Evolutionary conservation across 2,888 invertebrate species (phyloP).

Genomic region (Parascotia fuliginaria): DNA sequence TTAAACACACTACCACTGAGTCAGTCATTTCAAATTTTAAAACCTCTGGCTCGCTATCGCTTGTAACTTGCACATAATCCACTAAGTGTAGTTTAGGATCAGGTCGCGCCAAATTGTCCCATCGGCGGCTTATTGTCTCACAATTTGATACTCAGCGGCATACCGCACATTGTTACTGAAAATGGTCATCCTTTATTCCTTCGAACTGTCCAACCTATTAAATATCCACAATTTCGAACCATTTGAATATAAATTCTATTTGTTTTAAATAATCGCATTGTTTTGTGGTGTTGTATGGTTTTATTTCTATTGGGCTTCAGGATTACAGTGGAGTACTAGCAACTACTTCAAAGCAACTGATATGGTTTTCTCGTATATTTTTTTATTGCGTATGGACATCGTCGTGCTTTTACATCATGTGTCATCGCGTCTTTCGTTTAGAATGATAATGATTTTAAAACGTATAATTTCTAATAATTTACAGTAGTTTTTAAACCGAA

Average conservation of each 20-base stretch:
- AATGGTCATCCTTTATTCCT: constrained; percentile 41
- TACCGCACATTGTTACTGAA: constrained; percentile 47
- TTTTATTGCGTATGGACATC: too few species aligned
- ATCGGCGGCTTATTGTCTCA: constrained; percentile 64
- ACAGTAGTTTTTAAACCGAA: too few species aligned
- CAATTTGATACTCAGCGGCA: constrained; percentile 34
- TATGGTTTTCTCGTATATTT: too few species aligned
- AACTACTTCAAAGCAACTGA: too few species aligned
- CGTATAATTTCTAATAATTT: too few species aligned
- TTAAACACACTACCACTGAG: too few species aligned
- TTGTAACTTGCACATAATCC: constrained; percentile 13
- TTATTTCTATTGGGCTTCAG: not conserved
- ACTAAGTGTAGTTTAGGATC: constrained; percentile 43
- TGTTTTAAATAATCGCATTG: constrained; percentile 2
- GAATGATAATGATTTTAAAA: too few species aligned
- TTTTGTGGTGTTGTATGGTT: constrained; percentile 1
- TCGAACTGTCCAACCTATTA: constrained; percentile 44
- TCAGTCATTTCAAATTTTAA: too few species aligned
- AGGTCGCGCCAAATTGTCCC: constrained; percentile 68
- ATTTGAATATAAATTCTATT: constrained; percentile 37
- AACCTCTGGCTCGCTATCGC: not conserved
- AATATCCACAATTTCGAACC: constrained; percentile 39
- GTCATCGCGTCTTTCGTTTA: too few species aligned
- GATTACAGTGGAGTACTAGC: not conserved
- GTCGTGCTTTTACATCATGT: too few species aligned